Conservation (phyloP, 2,113 vertebrate genomes). For the Podiceps cristatus region DNA sequence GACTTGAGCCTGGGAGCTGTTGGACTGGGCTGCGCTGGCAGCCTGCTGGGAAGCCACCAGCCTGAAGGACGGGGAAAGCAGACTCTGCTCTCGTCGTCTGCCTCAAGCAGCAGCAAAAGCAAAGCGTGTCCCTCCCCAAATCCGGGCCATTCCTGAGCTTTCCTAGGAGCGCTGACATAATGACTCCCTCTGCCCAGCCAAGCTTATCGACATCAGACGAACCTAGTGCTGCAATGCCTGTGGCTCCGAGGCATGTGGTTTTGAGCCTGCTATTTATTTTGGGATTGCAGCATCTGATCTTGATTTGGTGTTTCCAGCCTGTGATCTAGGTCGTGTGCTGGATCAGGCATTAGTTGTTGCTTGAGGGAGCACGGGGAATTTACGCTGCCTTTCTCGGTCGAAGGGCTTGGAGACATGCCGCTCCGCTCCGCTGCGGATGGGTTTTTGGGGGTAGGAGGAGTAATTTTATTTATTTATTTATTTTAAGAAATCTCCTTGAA, state of each 20-base stretch:
- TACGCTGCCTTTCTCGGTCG: fast-evolving
- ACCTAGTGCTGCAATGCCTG: neutral
- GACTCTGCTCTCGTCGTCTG: neutral
- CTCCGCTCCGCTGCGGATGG: neutral
- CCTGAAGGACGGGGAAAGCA: neutral
- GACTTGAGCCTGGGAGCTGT: neutral
- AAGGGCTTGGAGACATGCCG: neutral
- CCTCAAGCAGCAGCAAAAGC: fast-evolving
- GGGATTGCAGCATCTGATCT: conserved; percentile 15
- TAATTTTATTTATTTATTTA: neutral
- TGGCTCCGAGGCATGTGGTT: neutral
- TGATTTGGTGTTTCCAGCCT: neutral
- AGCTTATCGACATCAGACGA: neutral
- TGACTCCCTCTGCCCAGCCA: neutral
- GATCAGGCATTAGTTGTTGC: neutral
- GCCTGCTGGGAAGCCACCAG: neutral
- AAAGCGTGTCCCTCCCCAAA: neutral
- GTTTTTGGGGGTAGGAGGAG: neutral
- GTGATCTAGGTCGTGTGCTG: neutral
- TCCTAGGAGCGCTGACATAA: neutral
- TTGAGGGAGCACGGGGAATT: neutral
- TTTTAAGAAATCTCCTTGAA: neutral
- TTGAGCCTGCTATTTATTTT: conserved; percentile 8
- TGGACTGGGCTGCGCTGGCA: neutral
- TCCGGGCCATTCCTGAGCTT: fast-evolving